Base-by-base conservation (phyloP, 2,797 vertebrate genomes). In the Pipistrellus pygmaeus region DNA sequence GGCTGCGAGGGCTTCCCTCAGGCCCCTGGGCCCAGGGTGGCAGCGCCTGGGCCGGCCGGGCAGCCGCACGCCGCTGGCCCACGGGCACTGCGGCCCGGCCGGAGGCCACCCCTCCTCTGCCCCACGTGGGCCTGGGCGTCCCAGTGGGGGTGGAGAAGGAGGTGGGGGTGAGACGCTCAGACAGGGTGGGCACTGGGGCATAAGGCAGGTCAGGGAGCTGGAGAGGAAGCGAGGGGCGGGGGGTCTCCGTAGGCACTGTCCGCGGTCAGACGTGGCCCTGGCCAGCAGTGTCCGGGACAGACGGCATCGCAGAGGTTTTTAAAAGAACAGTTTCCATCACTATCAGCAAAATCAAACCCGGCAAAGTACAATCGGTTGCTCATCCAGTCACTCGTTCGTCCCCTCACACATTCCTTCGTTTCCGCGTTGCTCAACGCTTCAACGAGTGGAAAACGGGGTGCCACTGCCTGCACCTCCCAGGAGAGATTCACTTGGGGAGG, bases 1-100 rank as follows among this genome's bases (percentile, higher is more conserved):
- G 96, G 96, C 94, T 73, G 95, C 94, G 97, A 94, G 97, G 97
- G 96, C 96, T 97, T 90, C 75, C 98, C 98, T 98, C 98, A 98
- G 98, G 98, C 97, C 97, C 97, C 64, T 97, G 96, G n/a, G 97
- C 95, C 85, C 44, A 46, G 95, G 97, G 96, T 97, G 97, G 98
- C 98, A 98, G 98, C 97, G 88, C 96, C 90, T 60, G 91, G 88
- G 89, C 93, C 82, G 73, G 97, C 95, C 66, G 3, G 57, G 46
- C 35, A 17, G 72, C 75, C 75, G 35, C 73, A 4, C 1, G 12
- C 87, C 93, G 87, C 96, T 95, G 78, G 85, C 44, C 88, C 94
- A 51, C 2, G 4, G 66, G 66, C 41, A 48, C 35, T 12, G 44
- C 78, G 5, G 81, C 27, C 30, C 27, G 77, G 23, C 57, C 35